Evolutionary conservation across 92 coral and sea anemone genomes (phyloP).

Genomic region (Phenganax stokvisi): DNA sequence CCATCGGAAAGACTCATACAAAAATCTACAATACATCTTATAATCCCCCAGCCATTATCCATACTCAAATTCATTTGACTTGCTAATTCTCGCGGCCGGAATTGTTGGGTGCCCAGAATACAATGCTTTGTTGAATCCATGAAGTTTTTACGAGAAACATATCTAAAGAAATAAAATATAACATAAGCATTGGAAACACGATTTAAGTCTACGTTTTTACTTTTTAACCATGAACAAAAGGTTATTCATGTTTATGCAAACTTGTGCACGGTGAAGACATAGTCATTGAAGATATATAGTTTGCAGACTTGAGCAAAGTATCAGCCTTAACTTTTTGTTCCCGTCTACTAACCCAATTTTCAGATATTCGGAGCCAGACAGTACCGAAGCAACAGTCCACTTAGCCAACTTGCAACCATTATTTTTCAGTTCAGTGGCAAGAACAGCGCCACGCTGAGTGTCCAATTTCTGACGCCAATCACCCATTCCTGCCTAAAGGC

Average conservation of each 20-base stretch:
- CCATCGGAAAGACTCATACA: constrained; percentile 89
- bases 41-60: constrained; percentile 98
- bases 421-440: constrained; percentile 93
- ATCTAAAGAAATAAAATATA: constrained; percentile 46
- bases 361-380: constrained; percentile 88
- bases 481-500: constrained; percentile 67
- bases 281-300: no score
- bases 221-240: no score
- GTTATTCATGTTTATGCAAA: no score
- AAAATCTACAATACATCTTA: constrained; percentile 90
- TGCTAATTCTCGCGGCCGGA: constrained; percentile 89
- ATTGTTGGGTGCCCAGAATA: constrained; percentile 95
- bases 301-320: no score
- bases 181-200: neutral
- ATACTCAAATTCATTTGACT: constrained; percentile 90
- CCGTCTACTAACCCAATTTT: constrained; percentile 67
- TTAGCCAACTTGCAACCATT: constrained; percentile 97
- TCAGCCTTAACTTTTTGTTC: no score
- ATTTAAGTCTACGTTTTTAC: no score
- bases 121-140: constrained; percentile 93
- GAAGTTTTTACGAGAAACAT: constrained; percentile 92
- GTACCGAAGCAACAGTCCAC: constrained; percentile 86
- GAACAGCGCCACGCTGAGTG: constrained; percentile 97
- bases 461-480: constrained; percentile 99
- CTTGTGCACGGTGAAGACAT: no score